Conservation (phyloP, 2,888 invertebrate genomes). For the Protula sp. region DNA sequence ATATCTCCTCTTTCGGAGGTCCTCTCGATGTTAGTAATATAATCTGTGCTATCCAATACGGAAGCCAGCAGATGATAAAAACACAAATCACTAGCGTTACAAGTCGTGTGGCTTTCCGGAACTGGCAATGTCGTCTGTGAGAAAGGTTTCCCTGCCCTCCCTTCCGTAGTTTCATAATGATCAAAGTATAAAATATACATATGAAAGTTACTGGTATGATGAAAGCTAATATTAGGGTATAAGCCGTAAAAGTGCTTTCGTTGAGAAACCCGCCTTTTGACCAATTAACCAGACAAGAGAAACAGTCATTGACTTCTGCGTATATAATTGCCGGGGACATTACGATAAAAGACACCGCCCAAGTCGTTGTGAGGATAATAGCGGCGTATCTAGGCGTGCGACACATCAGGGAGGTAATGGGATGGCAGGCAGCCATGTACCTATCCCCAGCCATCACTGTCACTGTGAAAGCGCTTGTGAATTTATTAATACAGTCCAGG, state of each 20-base stretch:
- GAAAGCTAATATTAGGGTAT: not conserved
- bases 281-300: not conserved
- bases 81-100: not conserved
- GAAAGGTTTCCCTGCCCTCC: not conserved
- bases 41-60: not conserved
- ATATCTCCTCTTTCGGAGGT: not conserved
- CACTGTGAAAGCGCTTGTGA: conserved; percentile 25
- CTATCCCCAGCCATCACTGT: conserved; percentile 24
- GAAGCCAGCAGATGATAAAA: conserved; percentile 1
- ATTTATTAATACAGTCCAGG: conserved; percentile 24
- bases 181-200: not conserved
- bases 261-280: not conserved
- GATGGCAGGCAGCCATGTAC: conserved; percentile 24
- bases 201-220: not conserved
- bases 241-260: not conserved
- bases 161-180: not conserved
- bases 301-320: not conserved
- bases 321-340: conserved; percentile 16
- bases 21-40: not conserved
- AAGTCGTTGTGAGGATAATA: conserved; percentile 12
- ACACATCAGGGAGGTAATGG: conserved; percentile 20
- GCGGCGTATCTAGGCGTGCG: conserved; percentile 19
- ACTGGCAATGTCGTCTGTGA: not conserved
- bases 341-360: conserved; percentile 21
- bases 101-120: not conserved